These are phyloP conservation scores for Helogale parvula DNA, from an alignment of 2,113 vertebrate species.

Conservation along the genomic window DNA sequence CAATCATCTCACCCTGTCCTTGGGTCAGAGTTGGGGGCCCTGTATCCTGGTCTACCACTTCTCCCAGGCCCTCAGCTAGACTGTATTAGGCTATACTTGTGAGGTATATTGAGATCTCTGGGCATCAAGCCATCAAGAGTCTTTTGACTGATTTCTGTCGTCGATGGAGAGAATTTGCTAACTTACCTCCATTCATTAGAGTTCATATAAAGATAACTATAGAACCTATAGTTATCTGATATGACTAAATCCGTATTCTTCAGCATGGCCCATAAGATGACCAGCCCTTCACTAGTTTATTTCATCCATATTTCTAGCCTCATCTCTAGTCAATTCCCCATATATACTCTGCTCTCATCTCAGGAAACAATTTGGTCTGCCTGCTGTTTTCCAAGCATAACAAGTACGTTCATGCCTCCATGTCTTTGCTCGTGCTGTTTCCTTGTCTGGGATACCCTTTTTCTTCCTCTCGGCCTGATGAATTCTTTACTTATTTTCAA, in stretches of 20 bases:
- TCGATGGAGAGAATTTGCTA: neutral
- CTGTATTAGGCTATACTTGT: neutral
- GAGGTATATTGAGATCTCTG: neutral
- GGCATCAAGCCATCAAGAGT: neutral
- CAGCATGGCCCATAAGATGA: neutral
- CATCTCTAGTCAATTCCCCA: neutral
- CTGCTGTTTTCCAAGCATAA: neutral
- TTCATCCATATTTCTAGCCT: neutral
- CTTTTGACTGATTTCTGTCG: neutral
- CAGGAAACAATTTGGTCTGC: neutral
- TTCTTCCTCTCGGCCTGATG: neutral
- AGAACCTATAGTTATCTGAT: neutral
- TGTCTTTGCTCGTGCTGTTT: neutral
- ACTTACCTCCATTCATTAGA: neutral
- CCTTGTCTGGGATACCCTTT: neutral
- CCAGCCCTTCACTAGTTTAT: neutral
- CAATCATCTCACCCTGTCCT: neutral
- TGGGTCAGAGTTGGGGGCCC: neutral
- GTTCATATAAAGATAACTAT: neutral
- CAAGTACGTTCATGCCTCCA: neutral
- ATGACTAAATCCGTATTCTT: neutral
- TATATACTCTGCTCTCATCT: neutral
- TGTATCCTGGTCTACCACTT: neutral
- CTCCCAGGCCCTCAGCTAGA: neutral
- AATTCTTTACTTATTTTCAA: conserved; percentile 16